Base-by-base conservation (phyloP, 2,797 vertebrate species). In the Notoglanidium macrostoma region DNA sequence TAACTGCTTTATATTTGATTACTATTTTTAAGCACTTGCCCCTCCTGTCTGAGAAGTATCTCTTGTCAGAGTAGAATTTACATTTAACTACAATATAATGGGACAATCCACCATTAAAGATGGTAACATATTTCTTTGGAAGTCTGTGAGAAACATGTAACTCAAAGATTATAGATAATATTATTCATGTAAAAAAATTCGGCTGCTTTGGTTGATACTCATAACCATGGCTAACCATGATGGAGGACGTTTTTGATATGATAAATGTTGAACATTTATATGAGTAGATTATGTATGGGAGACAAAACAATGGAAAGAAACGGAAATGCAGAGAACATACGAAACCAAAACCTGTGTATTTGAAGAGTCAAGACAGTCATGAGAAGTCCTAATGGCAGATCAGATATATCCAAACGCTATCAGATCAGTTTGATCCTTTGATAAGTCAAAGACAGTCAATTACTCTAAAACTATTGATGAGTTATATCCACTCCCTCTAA, bases 401-500 rank as follows among this genome's bases (percentile, higher is more conserved):
- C 8, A 51, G 11, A 79, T 57, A 14, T 79, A 72, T 21, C 35
- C n/a, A 23, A 73, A 57, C 70, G 67, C 29, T 68, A 29, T 61
- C 54, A 84, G 61, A 70, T 23, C 54, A 79, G 61, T 54, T 72
- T 51, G 68, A 78, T 23, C 14, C 29, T 35, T 49, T 49, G 54
- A 40, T 61, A 72, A 79, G 19, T 46, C 26, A 84, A 46, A 57
- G 72, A 35, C 32, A 84, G 51, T 79, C 26, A 63, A 2, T 44
- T 61, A 81, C 23, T 54, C 26, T 6, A 35, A 86, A 63, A 26
- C 40, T 46, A 59, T 44, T 54, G 54, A 85, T 61, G 35, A 84
- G 67, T 21, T 65, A n/a, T 67, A 68, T 23, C 83, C 72, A 79
- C 35, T 85, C 77, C 63, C 84, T 86, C 83, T 88, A 88, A 85